Percentiles rank a stretch among this genome's conserved stretches.
These are phyloP conservation scores for Lottia scabra DNA, from an alignment of 2,888 invertebrate genomes.

Conservation along the genomic window DNA sequence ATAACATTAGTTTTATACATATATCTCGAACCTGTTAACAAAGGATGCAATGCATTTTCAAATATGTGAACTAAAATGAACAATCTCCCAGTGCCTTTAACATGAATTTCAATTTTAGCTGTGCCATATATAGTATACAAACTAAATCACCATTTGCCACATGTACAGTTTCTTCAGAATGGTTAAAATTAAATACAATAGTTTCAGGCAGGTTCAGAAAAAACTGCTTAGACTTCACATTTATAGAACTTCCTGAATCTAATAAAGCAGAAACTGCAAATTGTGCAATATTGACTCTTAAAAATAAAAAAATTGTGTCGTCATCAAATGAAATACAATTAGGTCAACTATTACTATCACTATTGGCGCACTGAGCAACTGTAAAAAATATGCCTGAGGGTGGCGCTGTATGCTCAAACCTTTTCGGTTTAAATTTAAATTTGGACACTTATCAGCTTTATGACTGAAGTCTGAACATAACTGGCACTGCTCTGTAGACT, in stretches of 20 bases:
- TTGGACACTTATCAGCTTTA: background rate
- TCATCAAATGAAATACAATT: too few species aligned
- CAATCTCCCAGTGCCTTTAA: background rate
- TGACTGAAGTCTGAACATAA: background rate
- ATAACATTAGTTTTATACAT: background rate
- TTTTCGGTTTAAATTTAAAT: background rate
- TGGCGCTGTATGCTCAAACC: background rate
- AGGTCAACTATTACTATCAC: background rate
- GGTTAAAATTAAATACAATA: background rate
- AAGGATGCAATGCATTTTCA: constrained; percentile 1
- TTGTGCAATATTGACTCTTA: background rate
- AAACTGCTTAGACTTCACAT: background rate
- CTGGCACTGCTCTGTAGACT: background rate
- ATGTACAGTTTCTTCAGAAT: background rate
- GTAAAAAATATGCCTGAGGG: background rate
- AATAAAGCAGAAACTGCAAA: background rate
- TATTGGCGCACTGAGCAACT: background rate
- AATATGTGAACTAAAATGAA: background rate
- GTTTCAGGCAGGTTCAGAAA: background rate
- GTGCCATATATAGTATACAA: background rate
- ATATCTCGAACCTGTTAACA: background rate
- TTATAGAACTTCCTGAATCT: background rate
- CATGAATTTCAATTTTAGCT: background rate
- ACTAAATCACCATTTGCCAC: background rate
- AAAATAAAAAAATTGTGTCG: background rate